Conservation (phyloP, 2,113 vertebrate species). For the Falcunculus frontatus region DNA sequence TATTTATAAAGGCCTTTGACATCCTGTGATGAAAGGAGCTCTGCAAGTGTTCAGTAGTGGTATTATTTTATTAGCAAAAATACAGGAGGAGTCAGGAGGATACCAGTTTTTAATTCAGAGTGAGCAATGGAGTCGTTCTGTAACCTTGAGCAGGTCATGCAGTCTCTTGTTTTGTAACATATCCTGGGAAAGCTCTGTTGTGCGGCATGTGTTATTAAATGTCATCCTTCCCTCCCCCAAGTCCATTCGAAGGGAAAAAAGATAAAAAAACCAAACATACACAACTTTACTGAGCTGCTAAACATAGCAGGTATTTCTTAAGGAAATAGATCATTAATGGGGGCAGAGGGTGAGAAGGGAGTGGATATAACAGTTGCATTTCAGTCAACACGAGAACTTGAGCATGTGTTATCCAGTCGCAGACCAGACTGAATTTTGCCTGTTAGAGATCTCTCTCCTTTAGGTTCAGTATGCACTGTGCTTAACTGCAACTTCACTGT, state of each 20-base stretch:
- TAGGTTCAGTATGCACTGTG: neutral
- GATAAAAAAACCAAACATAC: neutral
- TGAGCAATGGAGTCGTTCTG: slow-evolving; percentile 17
- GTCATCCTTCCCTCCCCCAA: neutral
- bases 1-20: slow-evolving; percentile 40
- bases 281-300: neutral
- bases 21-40: slow-evolving; percentile 47
- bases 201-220: neutral
- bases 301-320: neutral
- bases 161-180: neutral
- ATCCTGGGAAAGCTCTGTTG: slow-evolving; percentile 7
- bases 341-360: neutral
- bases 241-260: neutral
- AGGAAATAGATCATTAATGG: neutral
- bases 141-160: slow-evolving; percentile 42
- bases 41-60: neutral
- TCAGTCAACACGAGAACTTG: neutral
- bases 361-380: neutral
- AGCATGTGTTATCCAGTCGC: fast-evolving
- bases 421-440: neutral
- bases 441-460: neutral
- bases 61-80: slow-evolving; percentile 46
- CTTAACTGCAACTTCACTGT: neutral
- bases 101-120: slow-evolving; percentile 22
- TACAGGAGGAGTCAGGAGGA: slow-evolving; percentile 19